Evolutionary conservation across 2,888 invertebrate species (phyloP).

Genomic region (Hyalella azteca): DNA sequence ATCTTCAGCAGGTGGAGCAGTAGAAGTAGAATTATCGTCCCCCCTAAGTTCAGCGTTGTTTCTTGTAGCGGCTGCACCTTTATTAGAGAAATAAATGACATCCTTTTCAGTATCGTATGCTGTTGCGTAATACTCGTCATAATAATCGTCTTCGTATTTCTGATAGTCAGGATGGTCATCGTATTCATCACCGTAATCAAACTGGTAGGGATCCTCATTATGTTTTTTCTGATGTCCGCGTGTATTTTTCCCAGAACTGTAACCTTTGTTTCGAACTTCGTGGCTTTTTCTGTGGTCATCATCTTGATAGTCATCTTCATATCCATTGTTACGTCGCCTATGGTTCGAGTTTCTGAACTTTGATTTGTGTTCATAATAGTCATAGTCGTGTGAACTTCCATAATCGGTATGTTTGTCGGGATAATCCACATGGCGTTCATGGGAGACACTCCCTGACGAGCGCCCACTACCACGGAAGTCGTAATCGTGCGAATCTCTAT

Average conservation of each 20-base stretch:
- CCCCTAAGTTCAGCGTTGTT: neutral
- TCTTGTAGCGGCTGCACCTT: neutral
- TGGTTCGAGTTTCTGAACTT: neutral
- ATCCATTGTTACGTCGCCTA: neutral
- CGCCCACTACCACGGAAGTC: neutral
- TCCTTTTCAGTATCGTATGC: neutral
- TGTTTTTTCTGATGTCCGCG: neutral
- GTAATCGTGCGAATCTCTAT: neutral
- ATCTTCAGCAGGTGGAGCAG: neutral
- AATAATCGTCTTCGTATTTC: slow-evolving; percentile 5
- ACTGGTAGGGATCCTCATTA: neutral
- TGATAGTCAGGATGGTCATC: slow-evolving; percentile 7
- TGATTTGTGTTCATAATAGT: neutral
- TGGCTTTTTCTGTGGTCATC: neutral
- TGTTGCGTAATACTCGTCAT: slow-evolving; percentile 22
- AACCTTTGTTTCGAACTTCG: neutral
- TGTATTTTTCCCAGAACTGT: neutral
- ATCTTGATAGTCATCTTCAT: neutral
- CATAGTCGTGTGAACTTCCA: neutral
- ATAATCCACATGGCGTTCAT: neutral
- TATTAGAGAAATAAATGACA: neutral
- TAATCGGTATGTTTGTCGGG: neutral
- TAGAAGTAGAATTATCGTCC: neutral
- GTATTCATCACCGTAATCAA: neutral
- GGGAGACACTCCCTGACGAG: too few relatives aligned